Conservation (phyloP, 2,113 vertebrate species). For the Gambusia affinis region DNA sequence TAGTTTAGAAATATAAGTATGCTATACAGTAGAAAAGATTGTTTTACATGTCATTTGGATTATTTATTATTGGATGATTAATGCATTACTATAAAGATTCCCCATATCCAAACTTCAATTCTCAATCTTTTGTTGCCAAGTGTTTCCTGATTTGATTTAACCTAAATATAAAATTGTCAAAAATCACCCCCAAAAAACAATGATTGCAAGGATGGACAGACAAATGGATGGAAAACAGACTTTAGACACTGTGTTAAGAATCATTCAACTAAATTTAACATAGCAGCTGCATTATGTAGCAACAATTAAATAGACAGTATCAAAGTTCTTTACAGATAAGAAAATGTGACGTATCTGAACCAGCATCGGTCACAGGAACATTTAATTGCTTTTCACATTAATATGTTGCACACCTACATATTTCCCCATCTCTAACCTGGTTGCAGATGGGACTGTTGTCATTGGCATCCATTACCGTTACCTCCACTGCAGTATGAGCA, state of each 20-base stretch:
- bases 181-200: background rate
- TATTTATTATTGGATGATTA: background rate
- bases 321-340: background rate
- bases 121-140: no score
- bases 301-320: background rate
- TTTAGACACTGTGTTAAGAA: background rate
- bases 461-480: conserved; percentile 91
- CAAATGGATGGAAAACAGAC: background rate
- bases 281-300: background rate
- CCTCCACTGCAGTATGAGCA: conserved; percentile 88
- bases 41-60: no score
- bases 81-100: background rate
- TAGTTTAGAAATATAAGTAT: background rate
- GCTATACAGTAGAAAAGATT: background rate
- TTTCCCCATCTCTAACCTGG: conserved; percentile 82
- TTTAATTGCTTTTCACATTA: conserved; percentile 16
- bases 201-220: no score
- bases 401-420: conserved; percentile 1
- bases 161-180: no score
- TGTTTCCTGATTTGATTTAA: background rate
- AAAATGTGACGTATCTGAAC: background rate
- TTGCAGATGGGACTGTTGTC: conserved; percentile 95
- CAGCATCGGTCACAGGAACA: background rate
- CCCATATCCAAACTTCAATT: no score
- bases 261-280: background rate